Evolutionary conservation across 2,797 vertebrate genomes (phyloP), one percentile per base, ranked within the genome.

Genomic region (Poeciliopsis gracilis): DNA sequence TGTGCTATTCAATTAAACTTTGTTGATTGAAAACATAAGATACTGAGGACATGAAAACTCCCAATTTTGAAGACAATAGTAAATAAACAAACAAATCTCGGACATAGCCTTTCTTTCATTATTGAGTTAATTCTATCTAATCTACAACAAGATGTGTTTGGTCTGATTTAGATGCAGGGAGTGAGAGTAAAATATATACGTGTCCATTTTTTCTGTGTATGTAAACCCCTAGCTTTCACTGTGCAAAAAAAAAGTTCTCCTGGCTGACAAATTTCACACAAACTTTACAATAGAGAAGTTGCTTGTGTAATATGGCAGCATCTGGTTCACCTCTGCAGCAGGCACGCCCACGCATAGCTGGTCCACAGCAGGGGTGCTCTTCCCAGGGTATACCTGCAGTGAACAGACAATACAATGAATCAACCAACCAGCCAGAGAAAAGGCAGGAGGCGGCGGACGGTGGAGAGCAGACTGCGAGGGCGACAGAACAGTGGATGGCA

Each of bases 281-380:
- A 33, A 72, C 73, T 63, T 59, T 57, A 75, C 75, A 57, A 70
- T 73, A 63, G 76, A 82, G 84, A 81, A 82, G 70, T 75, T 79
- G 38, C 76, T 36, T 23, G 79, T 76, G 82, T 67, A 76, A 88
- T 79, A 53, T 46, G 55, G 77, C 30, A 77, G 90, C 80, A 77
- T 88, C 79, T 78, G 75, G 61, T 90, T 96, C 95, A 98, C 98
- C 97, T 98, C 97, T 70, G 97, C 97, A 9, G 97, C 97, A 79
- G 97, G 97, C 76, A 95, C 87, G 61, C 98, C 98, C 90, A 99
- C 95, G 84, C 97, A 98, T 87, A 99, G 95, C 89, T 97, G 96
- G 91, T 99, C 97, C 89, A 99, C 98, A 18, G 98, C 98, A 72
- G 97, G 97, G 87, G 96, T 94, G 87, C 94, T 95, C 93, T 98